These are phyloP conservation scores for Octopus bimaculoides DNA, from an alignment of 1,140 invertebrate species.

Conservation along the genomic window DNA sequence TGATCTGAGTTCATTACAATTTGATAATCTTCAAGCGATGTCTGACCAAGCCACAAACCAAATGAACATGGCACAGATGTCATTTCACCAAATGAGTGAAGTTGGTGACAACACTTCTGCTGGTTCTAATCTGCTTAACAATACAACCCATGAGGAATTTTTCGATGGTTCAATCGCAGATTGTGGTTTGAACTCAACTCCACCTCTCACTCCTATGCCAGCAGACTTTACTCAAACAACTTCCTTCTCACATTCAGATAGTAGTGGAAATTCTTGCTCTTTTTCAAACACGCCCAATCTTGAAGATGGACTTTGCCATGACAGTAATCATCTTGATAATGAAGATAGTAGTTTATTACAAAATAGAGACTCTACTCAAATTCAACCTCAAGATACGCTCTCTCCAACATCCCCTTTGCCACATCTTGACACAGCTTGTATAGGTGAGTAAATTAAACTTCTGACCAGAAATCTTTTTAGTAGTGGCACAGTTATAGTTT, in stretches of 20 bases:
- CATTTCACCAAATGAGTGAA: not conserved
- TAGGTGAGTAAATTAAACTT: too few relatives aligned
- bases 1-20: not conserved
- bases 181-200: not conserved
- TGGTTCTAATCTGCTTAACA: not conserved
- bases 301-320: too few relatives aligned
- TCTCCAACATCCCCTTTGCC: too few relatives aligned
- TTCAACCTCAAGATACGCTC: too few relatives aligned
- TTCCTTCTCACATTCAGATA: not conserved
- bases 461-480: too few relatives aligned
- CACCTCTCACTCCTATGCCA: not conserved
- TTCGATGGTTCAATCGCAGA: not conserved
- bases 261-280: not conserved
- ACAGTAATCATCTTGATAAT: too few relatives aligned
- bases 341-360: too few relatives aligned
- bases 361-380: too few relatives aligned
- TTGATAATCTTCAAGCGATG: not conserved
- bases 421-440: too few relatives aligned
- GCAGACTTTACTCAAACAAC: not conserved
- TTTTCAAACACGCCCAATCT: not conserved
- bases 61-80: not conserved
- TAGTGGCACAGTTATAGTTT: too few relatives aligned
- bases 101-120: not conserved
- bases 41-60: not conserved
- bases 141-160: not conserved